Evolutionary conservation across 1,140 invertebrate genomes (phyloP).

Genomic region (Onthophagus taurus): DNA sequence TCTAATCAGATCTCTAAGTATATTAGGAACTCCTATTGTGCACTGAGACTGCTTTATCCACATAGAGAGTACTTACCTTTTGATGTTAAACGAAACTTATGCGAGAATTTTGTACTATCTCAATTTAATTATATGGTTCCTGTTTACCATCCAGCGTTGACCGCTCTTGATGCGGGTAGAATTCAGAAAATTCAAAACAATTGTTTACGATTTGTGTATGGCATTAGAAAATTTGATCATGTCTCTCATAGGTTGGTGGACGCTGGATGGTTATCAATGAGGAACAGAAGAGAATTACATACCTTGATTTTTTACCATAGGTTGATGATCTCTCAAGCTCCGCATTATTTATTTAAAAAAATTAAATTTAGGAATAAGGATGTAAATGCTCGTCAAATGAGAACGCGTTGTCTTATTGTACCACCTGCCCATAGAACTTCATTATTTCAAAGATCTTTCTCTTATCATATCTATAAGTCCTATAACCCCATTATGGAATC

Average conservation of each 20-base stretch:
- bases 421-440: no score
- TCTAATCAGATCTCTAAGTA: background rate
- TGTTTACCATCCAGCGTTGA: slow-evolving; percentile 1
- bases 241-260: slow-evolving; percentile 6
- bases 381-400: no score
- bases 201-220: slow-evolving; percentile 5
- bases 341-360: slow-evolving; percentile 3
- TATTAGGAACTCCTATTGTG: slow-evolving; percentile 7
- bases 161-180: background rate
- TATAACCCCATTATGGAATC: no score
- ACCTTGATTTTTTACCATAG: background rate
- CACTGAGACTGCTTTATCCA: slow-evolving; percentile 5
- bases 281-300: slow-evolving; percentile 1
- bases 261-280: background rate
- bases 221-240: slow-evolving; percentile 8
- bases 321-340: background rate
- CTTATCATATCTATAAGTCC: no score
- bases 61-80: slow-evolving; percentile 4
- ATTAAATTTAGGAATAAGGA: no score
- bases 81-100: slow-evolving; percentile 1
- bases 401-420: no score
- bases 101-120: slow-evolving; percentile 3
- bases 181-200: slow-evolving; percentile 7
- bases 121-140: slow-evolving; percentile 8
- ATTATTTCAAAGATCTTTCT: no score